Evolutionary conservation across 2,113 vertebrate genomes (phyloP), one percentile per base, ranked within the genome.

Genomic region (Periophthalmodon schlosseri): DNA sequence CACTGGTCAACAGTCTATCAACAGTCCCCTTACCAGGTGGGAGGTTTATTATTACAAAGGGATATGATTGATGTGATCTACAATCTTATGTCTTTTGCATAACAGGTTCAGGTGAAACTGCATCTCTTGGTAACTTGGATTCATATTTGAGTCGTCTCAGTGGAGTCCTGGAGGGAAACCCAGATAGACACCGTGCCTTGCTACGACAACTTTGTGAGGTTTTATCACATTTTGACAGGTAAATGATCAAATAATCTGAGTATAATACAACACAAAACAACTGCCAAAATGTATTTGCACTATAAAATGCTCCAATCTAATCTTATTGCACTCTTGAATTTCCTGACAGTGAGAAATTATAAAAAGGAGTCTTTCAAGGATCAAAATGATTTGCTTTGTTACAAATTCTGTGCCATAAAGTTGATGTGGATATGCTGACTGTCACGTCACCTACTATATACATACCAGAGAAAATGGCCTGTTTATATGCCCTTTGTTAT

Each of bases 61-160:
- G 36, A 21, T 66, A n/a, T 11, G 36, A 10, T 39, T 2, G 0
- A 66, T 6, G 16, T 67, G 4, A 67, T 21, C 9, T 46, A 21
- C 11, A 39, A 18, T 63, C 15, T 34, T 33, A 4, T 33, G 1
- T 54, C 8, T 21, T 33, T 20, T 63, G 3, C 39, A 23, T 46
- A 84, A 82, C 70, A 99, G 98, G 96, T 54, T 96, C 96, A 0
- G 96, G 97, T 7, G 98, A 99, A 80, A 99, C 95, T 0, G 96
- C 98, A 0, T 98, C 97, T 0, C 89, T 96, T 70, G 94, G 94
- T 69, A 98, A 96, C 7, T 91, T 99, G 81, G 98, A 99, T 83
- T 95, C 97, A 11, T 99, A 99, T 84, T 95, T 99, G 94, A 96
- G 95, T 50, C 96, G 96, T 77, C 93, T 99, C 75, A 96, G 95